These are phyloP conservation scores for Ptilonorhynchus violaceus DNA, from an alignment of 2,113 vertebrate species.

Conservation along the genomic window DNA sequence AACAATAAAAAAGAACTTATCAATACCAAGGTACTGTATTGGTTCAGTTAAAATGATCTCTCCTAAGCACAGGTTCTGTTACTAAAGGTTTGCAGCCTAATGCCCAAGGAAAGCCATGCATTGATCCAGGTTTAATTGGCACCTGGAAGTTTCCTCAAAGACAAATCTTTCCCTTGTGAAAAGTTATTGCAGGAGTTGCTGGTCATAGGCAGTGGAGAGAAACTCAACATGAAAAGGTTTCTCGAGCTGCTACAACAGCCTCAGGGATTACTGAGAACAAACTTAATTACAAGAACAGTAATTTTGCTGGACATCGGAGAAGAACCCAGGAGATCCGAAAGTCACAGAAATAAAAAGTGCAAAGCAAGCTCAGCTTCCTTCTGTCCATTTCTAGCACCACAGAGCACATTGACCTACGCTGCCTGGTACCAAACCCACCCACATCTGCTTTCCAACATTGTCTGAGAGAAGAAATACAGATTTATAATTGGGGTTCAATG, in stretches of 20 bases:
- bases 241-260: neutral
- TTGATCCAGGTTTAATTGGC: neutral
- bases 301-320: neutral
- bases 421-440: neutral
- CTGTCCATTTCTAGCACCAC: neutral
- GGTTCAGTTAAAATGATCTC: neutral
- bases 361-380: neutral
- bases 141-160: neutral
- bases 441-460: neutral
- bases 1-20: neutral
- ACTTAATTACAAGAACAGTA: neutral
- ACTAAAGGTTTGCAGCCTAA: neutral
- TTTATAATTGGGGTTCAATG: neutral
- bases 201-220: neutral
- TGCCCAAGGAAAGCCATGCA: neutral
- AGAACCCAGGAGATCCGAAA: neutral
- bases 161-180: neutral
- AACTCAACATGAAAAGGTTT: neutral
- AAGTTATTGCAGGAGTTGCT: neutral
- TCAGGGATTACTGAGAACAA: neutral
- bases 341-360: neutral
- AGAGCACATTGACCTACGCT: fast-evolving
- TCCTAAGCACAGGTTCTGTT: neutral
- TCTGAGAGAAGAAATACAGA: neutral
- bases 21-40: neutral